These are phyloP conservation scores for Podarcis cretensis DNA, from an alignment of 2,113 vertebrate species.

Conservation along the genomic window DNA sequence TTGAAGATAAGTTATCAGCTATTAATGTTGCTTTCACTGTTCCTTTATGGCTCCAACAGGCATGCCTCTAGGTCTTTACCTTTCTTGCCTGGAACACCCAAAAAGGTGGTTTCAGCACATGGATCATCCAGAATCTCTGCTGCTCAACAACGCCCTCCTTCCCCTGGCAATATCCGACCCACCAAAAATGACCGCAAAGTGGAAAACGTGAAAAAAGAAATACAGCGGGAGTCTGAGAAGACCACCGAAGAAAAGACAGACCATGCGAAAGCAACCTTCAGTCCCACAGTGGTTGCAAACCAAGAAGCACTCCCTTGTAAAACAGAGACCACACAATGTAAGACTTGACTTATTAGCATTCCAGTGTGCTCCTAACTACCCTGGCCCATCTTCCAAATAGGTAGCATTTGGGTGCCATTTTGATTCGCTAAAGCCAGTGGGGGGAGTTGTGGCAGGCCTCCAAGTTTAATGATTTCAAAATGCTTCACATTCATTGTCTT, in stretches of 20 bases:
- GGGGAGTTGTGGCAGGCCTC: background rate
- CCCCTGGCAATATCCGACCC: slow-evolving; percentile 90
- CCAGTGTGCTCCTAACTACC: background rate
- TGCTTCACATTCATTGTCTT: background rate
- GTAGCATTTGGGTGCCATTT: background rate
- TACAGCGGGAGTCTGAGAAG: slow-evolving; percentile 63
- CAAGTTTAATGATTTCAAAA: background rate
- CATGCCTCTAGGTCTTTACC: slow-evolving; percentile 76
- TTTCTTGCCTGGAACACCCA: slow-evolving; percentile 82
- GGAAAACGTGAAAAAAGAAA: slow-evolving; percentile 73
- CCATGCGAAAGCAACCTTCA: slow-evolving; percentile 54
- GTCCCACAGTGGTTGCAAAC: slow-evolving; percentile 39
- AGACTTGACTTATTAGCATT: slow-evolving; percentile 16
- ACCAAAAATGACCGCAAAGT: slow-evolving; percentile 75
- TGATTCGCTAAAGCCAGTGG: background rate
- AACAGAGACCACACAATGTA: slow-evolving; percentile 65
- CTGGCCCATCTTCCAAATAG: background rate
- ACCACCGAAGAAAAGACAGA: slow-evolving; percentile 40
- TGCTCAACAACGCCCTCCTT: slow-evolving; percentile 73
- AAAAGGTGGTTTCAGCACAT: slow-evolving; percentile 78
- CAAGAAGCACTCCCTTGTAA: slow-evolving; percentile 45
- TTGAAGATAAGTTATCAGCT: background rate
- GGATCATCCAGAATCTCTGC: slow-evolving; percentile 71
- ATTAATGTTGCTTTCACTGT: background rate
- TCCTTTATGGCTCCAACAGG: slow-evolving; percentile 66